Base-by-base conservation (phyloP, 2,797 vertebrate species). In the Champsocephalus esox region DNA sequence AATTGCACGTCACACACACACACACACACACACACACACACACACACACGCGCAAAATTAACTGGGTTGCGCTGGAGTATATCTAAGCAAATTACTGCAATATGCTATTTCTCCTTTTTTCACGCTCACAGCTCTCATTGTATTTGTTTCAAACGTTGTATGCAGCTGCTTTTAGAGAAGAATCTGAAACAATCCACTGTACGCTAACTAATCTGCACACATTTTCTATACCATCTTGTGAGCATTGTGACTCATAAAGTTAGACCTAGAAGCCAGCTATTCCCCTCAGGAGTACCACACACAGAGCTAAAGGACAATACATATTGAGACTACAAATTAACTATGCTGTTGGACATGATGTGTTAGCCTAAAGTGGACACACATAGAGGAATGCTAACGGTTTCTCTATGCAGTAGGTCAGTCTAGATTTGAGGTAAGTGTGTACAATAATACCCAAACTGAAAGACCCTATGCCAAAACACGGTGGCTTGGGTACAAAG, bases 51-150 rank as follows among this genome's bases (percentile, higher is more conserved):
- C 28, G 58, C 54, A 70, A 3, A 28, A 28, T 44, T 49, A 75
- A 75, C 50, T 75, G 66, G 9, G 67, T 41, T 13, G 70, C 12
- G 21, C 24, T 63, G 19, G 41, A 34, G 41, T 51, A 77, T 55
- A 46, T 55, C 49, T 62, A 59, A 46, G 9, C 41, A 75, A 73
- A 28, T 60, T 41, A 62, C 5, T 49, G 12, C 63, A 66, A 24
- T 12, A 54, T 0, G 9, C 9, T 21, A 13, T 9, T 49, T 46
- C 13, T 32, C 58, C 32, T 43, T 38, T 12, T n/a, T 49, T 68
- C 12, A 2, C 16, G 5, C 19, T 54, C 12, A 54, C 17, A 2
- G 17, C 9, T 60, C 12, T 49, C 10, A 3, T 13, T 38, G 34
- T 38, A 38, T 38, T 38, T 2, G 34, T 38, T 28, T 38, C 34